Conservation (phyloP, 2,888 invertebrate genomes). For the Ophion ventricosus region DNA sequence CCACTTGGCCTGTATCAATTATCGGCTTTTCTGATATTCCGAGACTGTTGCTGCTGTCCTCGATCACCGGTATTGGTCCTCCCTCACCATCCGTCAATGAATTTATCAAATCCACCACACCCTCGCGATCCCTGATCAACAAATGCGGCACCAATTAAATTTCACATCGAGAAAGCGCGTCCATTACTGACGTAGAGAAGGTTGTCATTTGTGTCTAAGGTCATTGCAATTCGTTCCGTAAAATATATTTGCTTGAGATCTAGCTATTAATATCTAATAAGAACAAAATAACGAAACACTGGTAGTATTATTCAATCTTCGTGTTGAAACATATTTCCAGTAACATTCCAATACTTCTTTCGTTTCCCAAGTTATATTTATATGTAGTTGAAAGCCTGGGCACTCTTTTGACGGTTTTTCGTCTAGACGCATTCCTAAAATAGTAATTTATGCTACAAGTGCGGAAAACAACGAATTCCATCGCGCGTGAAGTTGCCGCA, state of each 20-base stretch:
- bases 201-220: not conserved
- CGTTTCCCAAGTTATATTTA: not conserved
- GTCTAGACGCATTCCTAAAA: not conserved
- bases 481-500: too few relatives aligned
- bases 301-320: not conserved
- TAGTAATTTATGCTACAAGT: too few relatives aligned
- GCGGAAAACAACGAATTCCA: too few relatives aligned
- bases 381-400: not conserved
- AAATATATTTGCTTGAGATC: not conserved
- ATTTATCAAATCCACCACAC: slow-evolving; percentile 91
- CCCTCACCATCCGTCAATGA: slow-evolving; percentile 90
- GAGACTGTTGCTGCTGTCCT: slow-evolving; percentile 88
- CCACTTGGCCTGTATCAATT: slow-evolving; percentile 85
- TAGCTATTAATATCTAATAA: not conserved
- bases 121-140: slow-evolving; percentile 89
- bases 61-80: slow-evolving; percentile 86
- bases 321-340: not conserved
- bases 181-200: not conserved
- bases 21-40: slow-evolving; percentile 85
- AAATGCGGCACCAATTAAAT: not conserved
- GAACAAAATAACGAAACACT: not conserved
- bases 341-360: not conserved
- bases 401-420: not conserved
- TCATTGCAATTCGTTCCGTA: not conserved
- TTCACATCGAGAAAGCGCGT: not conserved